Evolutionary conservation across 2,113 vertebrate species (phyloP), one percentile per base, ranked within the genome.

Genomic region (Rousettus leschenaultii): DNA sequence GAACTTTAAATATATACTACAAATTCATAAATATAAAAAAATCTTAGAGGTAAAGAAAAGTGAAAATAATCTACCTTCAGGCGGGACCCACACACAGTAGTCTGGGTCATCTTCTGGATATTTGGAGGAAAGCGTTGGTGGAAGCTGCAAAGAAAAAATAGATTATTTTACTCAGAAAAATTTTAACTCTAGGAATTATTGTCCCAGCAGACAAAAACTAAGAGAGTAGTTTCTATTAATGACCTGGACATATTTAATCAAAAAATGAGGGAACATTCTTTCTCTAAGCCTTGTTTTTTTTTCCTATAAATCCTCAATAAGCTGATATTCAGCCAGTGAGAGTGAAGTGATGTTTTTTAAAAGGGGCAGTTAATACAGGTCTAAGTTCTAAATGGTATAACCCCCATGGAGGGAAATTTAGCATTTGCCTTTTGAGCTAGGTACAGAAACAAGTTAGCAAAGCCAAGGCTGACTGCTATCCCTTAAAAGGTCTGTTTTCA

Each of bases 81-180:
- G 99, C 78, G 99, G 99, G 68, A 99, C 68, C 99, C 99, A 99
- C 33, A 99, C 98, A 65, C 99, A 99, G 91, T 99, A 99, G 98
- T 99, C 99, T 24, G 99, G 99, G 95, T 99, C 99, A 84, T 99
- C 99, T 80, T 99, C 99, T 79, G 99, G 99, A 97, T 99, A 99
- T 94, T 98, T 98, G 22, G 98, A 98, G 57, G 99, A 98, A 96
- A 99, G 95, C 7, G 71, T 91, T 16, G 77, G 97, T 3, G 99
- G 98, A 71, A 98, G 98, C 99, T 99, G 92, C 78, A 96, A 89
- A 75, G 28, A 96, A 96, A 95, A 97, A 19, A 80, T 38, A 21
- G 21, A 71, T 57, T 57, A 87, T 63, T 93, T 94, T 57, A 96
- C 12, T 93, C 7, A 59, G 68, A 89, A 71, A 9, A 83, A 75